Conservation (phyloP, 2,888 invertebrate species). For the Ichneumoninae sp. region DNA sequence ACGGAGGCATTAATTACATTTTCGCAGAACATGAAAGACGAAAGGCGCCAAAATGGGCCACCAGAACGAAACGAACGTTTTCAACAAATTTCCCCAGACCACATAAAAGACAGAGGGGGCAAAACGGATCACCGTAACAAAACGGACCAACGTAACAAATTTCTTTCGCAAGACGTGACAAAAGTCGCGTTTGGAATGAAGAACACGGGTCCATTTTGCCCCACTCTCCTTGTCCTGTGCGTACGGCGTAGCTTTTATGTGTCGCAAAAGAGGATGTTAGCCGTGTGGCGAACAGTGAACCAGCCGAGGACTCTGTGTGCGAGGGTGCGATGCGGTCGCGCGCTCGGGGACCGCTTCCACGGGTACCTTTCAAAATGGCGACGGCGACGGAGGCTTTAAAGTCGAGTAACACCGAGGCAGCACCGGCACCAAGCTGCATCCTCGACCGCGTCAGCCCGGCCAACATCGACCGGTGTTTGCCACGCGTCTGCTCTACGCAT, state of each 20-base stretch:
- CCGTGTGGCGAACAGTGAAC: conserved; percentile 33
- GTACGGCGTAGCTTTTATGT: not conserved
- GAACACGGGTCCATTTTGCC: too few species aligned
- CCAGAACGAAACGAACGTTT: too few species aligned
- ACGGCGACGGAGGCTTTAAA: conserved; percentile 68
- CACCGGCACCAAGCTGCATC: conserved; percentile 64
- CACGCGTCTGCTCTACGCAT: conserved; percentile 64
- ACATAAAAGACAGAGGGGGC: too few species aligned
- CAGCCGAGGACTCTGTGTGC: conserved; percentile 14
- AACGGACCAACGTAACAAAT: too few species aligned
- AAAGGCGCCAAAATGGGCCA: too few species aligned
- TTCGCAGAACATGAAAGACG: too few species aligned
- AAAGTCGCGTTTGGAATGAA: too few species aligned
- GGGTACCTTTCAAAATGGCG: conserved; percentile 77
- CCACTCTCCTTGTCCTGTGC: too few species aligned
- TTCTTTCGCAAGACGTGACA: too few species aligned
- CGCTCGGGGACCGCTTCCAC: conserved; percentile 43
- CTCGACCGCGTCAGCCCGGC: conserved; percentile 80
- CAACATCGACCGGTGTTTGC: conserved; percentile 82
- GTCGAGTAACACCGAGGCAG: conserved; percentile 74
- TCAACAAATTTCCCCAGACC: too few species aligned
- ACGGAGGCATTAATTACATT: too few species aligned
- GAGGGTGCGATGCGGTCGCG: conserved; percentile 43
- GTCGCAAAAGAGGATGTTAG: not conserved
- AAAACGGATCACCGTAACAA: too few species aligned